These are phyloP conservation scores for Microcebus murinus DNA, from an alignment of 2,113 vertebrate species.

Conservation along the genomic window DNA sequence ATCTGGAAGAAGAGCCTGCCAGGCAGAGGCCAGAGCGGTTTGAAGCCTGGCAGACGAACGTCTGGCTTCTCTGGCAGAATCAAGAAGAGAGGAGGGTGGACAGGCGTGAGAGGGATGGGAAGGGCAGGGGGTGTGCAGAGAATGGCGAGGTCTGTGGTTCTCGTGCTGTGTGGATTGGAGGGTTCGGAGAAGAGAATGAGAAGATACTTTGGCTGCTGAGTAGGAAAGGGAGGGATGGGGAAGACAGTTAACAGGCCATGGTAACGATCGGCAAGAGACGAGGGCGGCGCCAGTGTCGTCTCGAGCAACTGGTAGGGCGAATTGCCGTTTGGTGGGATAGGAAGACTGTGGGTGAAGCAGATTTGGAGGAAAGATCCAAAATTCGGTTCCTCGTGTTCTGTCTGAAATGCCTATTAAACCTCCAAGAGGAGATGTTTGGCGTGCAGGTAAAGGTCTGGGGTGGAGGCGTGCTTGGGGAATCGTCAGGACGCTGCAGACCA, in stretches of 20 bases:
- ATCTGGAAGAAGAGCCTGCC: neutral
- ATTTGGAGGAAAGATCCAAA: neutral
- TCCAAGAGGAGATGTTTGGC: neutral
- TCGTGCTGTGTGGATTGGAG: neutral
- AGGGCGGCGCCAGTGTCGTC: neutral
- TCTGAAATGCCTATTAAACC: neutral
- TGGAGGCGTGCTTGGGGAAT: neutral
- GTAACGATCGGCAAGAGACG: neutral
- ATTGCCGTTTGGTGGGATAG: neutral
- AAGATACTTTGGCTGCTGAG: neutral
- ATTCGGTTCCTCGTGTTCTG: neutral
- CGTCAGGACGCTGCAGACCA: neutral
- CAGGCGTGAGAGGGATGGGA: neutral
- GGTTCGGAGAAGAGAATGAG: neutral
- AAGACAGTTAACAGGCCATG: neutral
- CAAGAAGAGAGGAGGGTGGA: too few species aligned
- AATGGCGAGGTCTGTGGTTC: neutral
- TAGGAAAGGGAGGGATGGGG: neutral
- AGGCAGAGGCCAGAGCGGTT: neutral
- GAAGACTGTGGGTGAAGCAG: neutral
- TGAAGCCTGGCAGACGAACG: neutral
- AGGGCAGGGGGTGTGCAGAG: accelerated
- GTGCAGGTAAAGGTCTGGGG: neutral
- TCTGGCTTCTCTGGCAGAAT: neutral
- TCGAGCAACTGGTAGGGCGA: neutral